Base-by-base conservation (phyloP, 1,140 invertebrate genomes). In the Pachypsylla venusta region DNA sequence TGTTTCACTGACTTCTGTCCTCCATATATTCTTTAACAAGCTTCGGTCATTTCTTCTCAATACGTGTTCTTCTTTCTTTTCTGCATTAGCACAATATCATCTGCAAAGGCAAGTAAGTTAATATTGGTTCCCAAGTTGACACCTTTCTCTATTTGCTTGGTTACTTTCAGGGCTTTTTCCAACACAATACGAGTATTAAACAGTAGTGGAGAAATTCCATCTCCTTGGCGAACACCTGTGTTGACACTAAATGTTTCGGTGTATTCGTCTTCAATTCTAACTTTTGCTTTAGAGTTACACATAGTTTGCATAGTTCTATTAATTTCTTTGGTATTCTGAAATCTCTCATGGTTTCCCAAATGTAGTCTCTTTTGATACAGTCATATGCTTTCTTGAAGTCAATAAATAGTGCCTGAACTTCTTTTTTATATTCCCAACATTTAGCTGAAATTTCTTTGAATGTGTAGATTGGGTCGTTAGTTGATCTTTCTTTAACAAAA, bases 401-500 rank as follows among this genome's bases (percentile, higher is more conserved):
- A 19, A 62, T 59, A 30, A 59, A 62, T 19, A 62, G 13, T 1
- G 70, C 76, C 4, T 84, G 83, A 54, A 76, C 76, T 4, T 81
- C 80, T 19, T 53, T 56, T 25, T 60, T 25, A 42, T 1, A 54
- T 35, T 61, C 56, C 60, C 60, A 61, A n/a, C 54, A 55, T 35
- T 59, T 59, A 16, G 27, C 58, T 27, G 28, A 26, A 16, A 25
- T 20, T 54, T 59, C 39, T 30, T 20, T 53, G 25, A 28, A 20
- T 13, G 53, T 59, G 25, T 53, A 59, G 14, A 56, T 54, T 28
- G 54, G 30, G 25, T 60, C 59, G 7, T 25, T 60, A 2, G 59
- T 62, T 30, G 61, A 62, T 56, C 61, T 56, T 16, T 35, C 53
- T 57, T 19, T 26, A 25, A 25, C 39, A 42, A 62, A 62, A 25